Evolutionary conservation across 2,888 invertebrate genomes (phyloP).

Genomic region (Chymomyza caudatula): DNA sequence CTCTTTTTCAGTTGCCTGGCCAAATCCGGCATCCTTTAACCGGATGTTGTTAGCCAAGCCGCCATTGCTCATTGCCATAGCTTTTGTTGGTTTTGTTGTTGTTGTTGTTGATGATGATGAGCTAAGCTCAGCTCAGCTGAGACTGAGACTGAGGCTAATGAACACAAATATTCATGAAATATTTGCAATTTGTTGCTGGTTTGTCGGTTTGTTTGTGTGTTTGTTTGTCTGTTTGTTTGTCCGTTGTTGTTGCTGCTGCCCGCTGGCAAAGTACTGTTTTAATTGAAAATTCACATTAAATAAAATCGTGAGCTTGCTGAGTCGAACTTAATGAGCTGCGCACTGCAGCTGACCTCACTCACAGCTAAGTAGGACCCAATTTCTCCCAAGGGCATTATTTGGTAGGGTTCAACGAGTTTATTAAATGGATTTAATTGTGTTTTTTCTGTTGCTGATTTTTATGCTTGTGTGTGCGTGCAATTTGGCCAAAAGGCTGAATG

Average conservation of each 20-base stretch:
- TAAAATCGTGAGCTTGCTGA: constrained; percentile 13
- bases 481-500: constrained; percentile 25
- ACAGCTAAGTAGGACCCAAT: neutral
- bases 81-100: constrained; percentile 6
- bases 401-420: constrained; percentile 62
- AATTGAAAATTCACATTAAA: constrained; percentile 50
- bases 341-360: neutral
- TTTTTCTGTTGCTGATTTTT: constrained; percentile 15
- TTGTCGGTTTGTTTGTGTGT: neutral
- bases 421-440: constrained; percentile 67
- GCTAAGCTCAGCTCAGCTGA: neutral
- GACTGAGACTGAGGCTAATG: constrained; percentile 43
- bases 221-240: neutral
- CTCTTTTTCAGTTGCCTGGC: too few relatives aligned
- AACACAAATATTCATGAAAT: constrained; percentile 51
- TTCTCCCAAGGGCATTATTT: constrained; percentile 56
- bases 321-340: constrained; percentile 63
- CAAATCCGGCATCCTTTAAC: constrained; percentile 34
- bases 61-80: neutral
- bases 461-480: neutral
- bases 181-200: neutral
- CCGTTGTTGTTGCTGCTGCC: neutral
- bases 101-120: constrained; percentile 7
- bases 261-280: constrained; percentile 20
- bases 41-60: constrained; percentile 33